These are phyloP conservation scores for Venustaconcha ellipsiformis DNA, from an alignment of 1,140 invertebrate genomes.

Conservation along the genomic window DNA sequence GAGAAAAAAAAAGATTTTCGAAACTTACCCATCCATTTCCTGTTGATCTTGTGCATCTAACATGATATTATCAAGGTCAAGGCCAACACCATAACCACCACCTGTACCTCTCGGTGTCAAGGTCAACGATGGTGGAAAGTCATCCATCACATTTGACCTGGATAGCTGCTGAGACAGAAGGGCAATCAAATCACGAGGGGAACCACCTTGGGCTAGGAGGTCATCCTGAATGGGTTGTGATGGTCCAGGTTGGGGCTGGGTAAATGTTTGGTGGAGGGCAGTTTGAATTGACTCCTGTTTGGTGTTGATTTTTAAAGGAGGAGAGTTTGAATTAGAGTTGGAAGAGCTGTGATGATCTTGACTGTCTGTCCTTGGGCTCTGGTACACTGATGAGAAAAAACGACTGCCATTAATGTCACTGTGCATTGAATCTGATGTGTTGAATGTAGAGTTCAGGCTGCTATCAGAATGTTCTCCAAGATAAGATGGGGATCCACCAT, in stretches of 20 bases:
- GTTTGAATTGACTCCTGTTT: conserved; percentile 10
- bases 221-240: background rate
- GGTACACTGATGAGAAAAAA: background rate
- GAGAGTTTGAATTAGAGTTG: conserved; percentile 28
- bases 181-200: conserved; percentile 39
- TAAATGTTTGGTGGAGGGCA: conserved; percentile 9
- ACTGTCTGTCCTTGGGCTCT: conserved; percentile 18
- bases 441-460: too few relatives aligned
- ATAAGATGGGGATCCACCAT: too few relatives aligned
- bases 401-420: too few relatives aligned
- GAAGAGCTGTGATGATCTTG: conserved; percentile 1
- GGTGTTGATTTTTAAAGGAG: conserved; percentile 19
- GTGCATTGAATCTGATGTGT: too few relatives aligned
- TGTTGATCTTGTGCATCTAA: conserved; percentile 14
- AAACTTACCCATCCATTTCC: conserved; percentile 5
- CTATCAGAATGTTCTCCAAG: too few relatives aligned
- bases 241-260: background rate
- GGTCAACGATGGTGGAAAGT: conserved; percentile 45
- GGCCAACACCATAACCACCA: conserved; percentile 61
- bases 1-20: background rate
- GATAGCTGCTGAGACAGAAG: conserved; percentile 48
- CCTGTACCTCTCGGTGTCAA: conserved; percentile 61
- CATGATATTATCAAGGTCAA: conserved; percentile 55
- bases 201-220: too few relatives aligned
- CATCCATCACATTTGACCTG: conserved; percentile 41